Conservation (phyloP, 2,888 invertebrate genomes). For the Diadegma fenestrale region DNA sequence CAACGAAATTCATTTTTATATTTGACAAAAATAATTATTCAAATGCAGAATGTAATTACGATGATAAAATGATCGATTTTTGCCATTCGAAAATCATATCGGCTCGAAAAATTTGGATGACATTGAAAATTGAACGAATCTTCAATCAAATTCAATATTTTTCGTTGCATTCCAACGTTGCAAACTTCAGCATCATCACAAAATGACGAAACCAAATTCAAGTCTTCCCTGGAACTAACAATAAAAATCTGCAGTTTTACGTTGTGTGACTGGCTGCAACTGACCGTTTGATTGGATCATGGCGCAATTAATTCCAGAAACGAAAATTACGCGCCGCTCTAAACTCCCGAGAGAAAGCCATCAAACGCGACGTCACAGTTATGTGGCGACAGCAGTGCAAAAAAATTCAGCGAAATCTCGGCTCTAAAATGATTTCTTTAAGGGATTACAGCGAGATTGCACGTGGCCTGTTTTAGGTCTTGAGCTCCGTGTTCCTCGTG, state of each 20-base stretch:
- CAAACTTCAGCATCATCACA: no score
- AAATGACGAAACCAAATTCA: not conserved
- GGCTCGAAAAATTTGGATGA: no score
- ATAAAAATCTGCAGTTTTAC: not conserved
- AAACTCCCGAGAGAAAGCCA: not conserved
- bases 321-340: not conserved
- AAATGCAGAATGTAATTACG: no score
- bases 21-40: no score
- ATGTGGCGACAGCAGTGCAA: not conserved
- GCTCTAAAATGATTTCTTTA: not conserved
- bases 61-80: no score
- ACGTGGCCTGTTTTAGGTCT: slow-evolving; percentile 20
- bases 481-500: slow-evolving; percentile 41
- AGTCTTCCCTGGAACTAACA: not conserved
- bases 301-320: not conserved
- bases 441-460: slow-evolving; percentile 13
- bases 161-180: no score
- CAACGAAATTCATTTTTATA: no score
- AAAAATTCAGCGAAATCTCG: not conserved
- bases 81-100: no score
- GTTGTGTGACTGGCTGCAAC: not conserved
- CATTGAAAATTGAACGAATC: no score
- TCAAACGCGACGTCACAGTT: not conserved
- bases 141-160: no score
- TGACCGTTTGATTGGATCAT: not conserved